Evolutionary conservation across 2,888 invertebrate genomes (phyloP).

Genomic region (Pyrrhopygopsis socrates): DNA sequence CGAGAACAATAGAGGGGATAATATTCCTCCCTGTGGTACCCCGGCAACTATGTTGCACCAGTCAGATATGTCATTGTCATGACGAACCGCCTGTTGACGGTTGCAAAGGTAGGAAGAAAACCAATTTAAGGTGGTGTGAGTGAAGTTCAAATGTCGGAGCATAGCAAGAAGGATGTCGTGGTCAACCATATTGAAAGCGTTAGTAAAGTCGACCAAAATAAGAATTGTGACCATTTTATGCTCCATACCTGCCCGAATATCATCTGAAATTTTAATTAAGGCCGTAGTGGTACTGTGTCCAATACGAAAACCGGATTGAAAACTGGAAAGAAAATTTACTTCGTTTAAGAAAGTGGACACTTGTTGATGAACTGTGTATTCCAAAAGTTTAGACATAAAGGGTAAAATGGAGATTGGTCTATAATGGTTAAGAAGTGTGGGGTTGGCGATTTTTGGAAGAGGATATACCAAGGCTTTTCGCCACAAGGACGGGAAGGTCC

Average conservation of each 20-base stretch:
- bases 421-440: neutral
- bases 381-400: neutral
- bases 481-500: neutral
- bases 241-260: neutral
- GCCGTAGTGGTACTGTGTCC: neutral
- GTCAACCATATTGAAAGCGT: no score
- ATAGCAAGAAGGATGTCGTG: no score
- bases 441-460: constrained; percentile 1
- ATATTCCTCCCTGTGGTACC: constrained; percentile 6
- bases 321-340: neutral
- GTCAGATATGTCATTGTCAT: neutral
- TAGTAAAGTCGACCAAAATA: no score
- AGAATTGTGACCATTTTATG: no score
- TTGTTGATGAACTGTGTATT: neutral
- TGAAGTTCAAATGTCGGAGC: no score
- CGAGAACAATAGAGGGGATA: constrained; percentile 8
- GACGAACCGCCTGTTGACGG: neutral
- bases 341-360: no score
- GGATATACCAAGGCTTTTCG: constrained; percentile 18
- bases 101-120: neutral
- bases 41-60: neutral
- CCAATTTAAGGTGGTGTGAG: no score
- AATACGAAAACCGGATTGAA: neutral
- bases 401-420: no score
- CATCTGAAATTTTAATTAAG: no score